Base-by-base conservation (phyloP, 2,113 vertebrate species). In the Phaethornis superciliosus region DNA sequence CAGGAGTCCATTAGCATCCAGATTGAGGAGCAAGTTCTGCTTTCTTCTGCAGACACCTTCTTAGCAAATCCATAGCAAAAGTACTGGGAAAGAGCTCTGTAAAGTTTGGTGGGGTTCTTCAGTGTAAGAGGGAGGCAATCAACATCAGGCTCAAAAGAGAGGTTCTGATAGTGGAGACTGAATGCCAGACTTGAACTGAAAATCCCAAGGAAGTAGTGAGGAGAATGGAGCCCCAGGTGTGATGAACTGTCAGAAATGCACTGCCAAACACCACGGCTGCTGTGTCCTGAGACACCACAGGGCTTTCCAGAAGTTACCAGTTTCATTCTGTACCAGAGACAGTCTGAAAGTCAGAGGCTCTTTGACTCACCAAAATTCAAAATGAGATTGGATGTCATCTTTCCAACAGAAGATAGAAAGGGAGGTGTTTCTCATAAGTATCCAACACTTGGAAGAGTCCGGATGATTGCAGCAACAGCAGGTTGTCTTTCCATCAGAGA, bases 401-500 rank as follows among this genome's bases (percentile, higher is more conserved):
- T 69, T 90, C 51, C 16, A 63, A 28, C 14, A 37, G 60, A 72
- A 90, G 71, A 52, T 71, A 37, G 74, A 80, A 82, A 85, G 67
- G 12, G 58, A 82, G 49, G 42, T 82, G 71, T 79, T 95, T 78
- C n/a, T 84, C 15, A 0, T 46, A 71, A 93, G 60, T 71, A 88
- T 78, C 65, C 64, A 93, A 90, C 93, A 89, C 65, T 49, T 6
- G 21, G 54, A 42, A 22, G 44, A 71, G 44, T 40, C 60, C 1
- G 18, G 72, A 23, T 56, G 60, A 78, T 55, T 62, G 88, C 52
- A 59, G 60, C 72, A 81, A 44, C 40, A 86, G 65, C 80, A 94
- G 88, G 80, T 64, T 94, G 72, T 47, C 86, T 93, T 94, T 78
- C 64, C 20, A 17, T 88, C 68, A 5, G 16, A 82, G 18, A 84